A percentile compares a stretch with the other conserved stretches of the same genome.
phyloP scores from a whole-genome alignment of 2,797 vertebrate species.

The Enoplosus armatus region DNA sequence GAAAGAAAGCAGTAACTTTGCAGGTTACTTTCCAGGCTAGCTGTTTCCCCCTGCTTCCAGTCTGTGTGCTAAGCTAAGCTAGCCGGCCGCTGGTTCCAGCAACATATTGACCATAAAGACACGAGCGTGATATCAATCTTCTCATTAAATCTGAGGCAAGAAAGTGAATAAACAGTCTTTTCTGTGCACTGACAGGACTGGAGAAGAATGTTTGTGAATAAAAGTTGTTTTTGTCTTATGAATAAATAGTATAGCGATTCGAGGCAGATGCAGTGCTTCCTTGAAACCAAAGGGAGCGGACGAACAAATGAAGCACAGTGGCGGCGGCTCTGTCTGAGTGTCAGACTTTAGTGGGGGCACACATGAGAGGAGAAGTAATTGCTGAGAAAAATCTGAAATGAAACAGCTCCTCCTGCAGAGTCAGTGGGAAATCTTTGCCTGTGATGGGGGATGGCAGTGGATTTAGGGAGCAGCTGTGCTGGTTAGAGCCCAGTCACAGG shows the following conservation, averaged over 20 bases:
- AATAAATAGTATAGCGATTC: neutral
- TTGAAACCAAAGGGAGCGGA: constrained; percentile 9
- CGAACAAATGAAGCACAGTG: neutral
- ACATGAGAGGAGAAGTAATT: constrained; percentile 30
- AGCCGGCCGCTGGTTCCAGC: neutral
- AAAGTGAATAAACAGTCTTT: too few relatives aligned
- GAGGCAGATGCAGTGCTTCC: neutral
- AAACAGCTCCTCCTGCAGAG: constrained; percentile 30
- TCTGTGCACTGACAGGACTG: neutral
- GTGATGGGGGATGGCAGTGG: constrained; percentile 5
- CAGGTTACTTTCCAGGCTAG: too few relatives aligned
- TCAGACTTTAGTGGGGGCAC: neutral
- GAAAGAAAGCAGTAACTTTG: too few relatives aligned
- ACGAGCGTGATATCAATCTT: too few relatives aligned
- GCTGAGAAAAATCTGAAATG: constrained; percentile 26
- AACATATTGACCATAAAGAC: neutral
- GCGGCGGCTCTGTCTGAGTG: constrained; percentile 6
- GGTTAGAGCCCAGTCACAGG: constrained; percentile 43
- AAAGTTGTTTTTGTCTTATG: neutral
- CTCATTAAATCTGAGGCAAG: too few relatives aligned
- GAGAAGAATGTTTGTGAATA: neutral
- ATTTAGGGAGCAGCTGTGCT: constrained; percentile 53
- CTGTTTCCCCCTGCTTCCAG: neutral
- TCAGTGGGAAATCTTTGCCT: constrained; percentile 11
- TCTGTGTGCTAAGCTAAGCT: neutral